phyloP scores from a whole-genome alignment of 2,113 vertebrate species.

The Egretta garzetta region DNA sequence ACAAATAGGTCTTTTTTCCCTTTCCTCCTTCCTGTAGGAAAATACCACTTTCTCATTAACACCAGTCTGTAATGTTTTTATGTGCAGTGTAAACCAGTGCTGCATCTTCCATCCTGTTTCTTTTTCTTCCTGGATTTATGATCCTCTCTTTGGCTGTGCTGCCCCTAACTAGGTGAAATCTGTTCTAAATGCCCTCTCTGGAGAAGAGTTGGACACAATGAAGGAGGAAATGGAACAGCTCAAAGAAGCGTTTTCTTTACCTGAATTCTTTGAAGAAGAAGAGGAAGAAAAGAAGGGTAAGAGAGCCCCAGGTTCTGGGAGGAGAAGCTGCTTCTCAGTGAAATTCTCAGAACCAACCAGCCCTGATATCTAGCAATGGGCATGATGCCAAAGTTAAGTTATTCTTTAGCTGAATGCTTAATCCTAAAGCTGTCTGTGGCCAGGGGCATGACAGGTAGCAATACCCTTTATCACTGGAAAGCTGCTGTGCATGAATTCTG shows the following conservation, averaged over 20 bases:
- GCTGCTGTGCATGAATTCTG: background rate
- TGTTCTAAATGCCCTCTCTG: slow-evolving; percentile 84
- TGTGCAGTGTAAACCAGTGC: background rate
- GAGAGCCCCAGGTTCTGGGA: background rate
- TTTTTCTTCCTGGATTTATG: background rate
- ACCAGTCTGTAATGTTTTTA: background rate
- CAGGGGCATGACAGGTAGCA: background rate
- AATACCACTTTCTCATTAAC: background rate
- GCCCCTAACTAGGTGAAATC: slow-evolving; percentile 83
- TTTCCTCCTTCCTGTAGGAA: background rate
- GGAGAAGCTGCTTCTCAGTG: background rate
- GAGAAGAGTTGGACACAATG: slow-evolving; percentile 79
- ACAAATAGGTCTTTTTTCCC: background rate
- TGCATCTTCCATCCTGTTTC: background rate
- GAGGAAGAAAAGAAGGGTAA: slow-evolving; percentile 88
- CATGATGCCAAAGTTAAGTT: background rate
- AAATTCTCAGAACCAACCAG: background rate
- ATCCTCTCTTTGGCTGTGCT: slow-evolving; percentile 21
- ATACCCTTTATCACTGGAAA: background rate
- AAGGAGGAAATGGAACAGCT: slow-evolving; percentile 84
- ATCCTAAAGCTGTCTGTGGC: background rate
- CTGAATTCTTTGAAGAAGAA: slow-evolving; percentile 93
- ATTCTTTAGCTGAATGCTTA: background rate
- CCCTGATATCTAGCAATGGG: background rate
- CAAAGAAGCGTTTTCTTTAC: slow-evolving; percentile 87